Base-by-base conservation (phyloP, 2,888 invertebrate genomes). In the Dusona sp. region DNA sequence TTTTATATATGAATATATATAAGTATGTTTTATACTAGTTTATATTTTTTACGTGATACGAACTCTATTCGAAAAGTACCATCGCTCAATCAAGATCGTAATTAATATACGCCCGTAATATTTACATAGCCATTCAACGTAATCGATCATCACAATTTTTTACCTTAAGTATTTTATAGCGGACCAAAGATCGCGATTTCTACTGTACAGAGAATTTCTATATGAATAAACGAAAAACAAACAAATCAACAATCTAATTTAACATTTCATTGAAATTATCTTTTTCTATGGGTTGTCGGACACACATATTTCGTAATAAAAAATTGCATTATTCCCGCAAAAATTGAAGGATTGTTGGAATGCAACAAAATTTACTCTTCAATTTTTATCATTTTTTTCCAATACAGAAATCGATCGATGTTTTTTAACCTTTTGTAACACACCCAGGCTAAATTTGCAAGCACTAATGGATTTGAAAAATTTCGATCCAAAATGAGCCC, bases 151-250 rank as follows among this genome's bases (percentile, higher is more conserved):
- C 83, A 80, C 77, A 79, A 78, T 42, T 81, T 78, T 84, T 54
- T 86, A 86, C 61, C 42, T 72, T 67, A 83, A 80, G 86, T 85
- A 85, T 83, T 83, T 82, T 51, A 88, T 79, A 84, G 83, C 84
- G 88, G 87, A 88, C 88, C 88, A 88, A 88, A 88, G 88, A 88
- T 88, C 85, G 86, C 86, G 78, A 83, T 86, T 84, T 85, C 75
- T 87, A 85, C 80, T 85, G 78, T 84, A 84, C 78, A 86, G 73
- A 84, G 86, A 86, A 72, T 86, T 84, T 86, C 70, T 86, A 81
- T 81, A 70, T 68, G 80, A 83, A 75, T 22, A 70, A 70, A 73
- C 64, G 33, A 36, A 65, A 79, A 19, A 64, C 11, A 42, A 11
- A 57, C 7, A 51, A 11, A 38, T 68, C 61, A 1, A 61, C 4